Evolutionary conservation across 2,797 vertebrate species (phyloP).

Genomic region (Limosa lapponica): DNA sequence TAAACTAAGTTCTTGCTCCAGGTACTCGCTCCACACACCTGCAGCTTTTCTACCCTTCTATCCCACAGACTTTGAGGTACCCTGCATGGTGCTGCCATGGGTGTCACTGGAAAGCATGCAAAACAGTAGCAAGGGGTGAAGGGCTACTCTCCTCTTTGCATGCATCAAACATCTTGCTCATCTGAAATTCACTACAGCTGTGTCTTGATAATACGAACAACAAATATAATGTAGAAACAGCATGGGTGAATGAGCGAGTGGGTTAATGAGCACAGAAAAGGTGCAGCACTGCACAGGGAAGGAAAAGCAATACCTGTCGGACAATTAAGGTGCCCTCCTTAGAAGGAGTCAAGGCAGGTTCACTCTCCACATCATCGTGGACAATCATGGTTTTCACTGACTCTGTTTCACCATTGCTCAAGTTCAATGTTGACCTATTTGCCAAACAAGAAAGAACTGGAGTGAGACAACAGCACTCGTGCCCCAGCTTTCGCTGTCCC

Average conservation of each 20-base stretch:
- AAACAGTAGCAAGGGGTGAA: conserved; percentile 69
- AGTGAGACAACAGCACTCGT: not conserved
- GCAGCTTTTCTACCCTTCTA: conserved; percentile 47
- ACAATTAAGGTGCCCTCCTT: conserved; percentile 97
- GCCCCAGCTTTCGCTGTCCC: not conserved
- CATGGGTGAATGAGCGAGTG: conserved; percentile 80
- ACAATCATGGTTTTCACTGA: conserved; percentile 97
- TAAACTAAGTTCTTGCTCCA: not conserved
- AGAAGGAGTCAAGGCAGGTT: conserved; percentile 91
- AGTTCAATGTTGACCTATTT: conserved; percentile 82
- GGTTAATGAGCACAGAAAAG: conserved; percentile 76
- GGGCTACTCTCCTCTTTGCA: conserved; percentile 47
- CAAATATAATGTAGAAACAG: conserved; percentile 80
- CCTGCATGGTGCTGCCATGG: conserved; percentile 49
- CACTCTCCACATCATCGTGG: conserved; percentile 92
- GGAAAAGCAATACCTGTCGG: conserved; percentile 86
- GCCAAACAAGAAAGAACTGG: conserved; percentile 1
- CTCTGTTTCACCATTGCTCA: conserved; percentile 96
- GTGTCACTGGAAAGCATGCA: conserved; percentile 76
- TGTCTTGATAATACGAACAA: conserved; percentile 70
- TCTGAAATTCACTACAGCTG: conserved; percentile 59
- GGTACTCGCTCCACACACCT: not conserved
- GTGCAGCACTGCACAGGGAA: conserved; percentile 32
- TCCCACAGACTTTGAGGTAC: conserved; percentile 53
- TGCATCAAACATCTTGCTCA: conserved; percentile 69